phyloP scores from a whole-genome alignment of 2,113 vertebrate species.

The Mohoua ochrocephala region DNA sequence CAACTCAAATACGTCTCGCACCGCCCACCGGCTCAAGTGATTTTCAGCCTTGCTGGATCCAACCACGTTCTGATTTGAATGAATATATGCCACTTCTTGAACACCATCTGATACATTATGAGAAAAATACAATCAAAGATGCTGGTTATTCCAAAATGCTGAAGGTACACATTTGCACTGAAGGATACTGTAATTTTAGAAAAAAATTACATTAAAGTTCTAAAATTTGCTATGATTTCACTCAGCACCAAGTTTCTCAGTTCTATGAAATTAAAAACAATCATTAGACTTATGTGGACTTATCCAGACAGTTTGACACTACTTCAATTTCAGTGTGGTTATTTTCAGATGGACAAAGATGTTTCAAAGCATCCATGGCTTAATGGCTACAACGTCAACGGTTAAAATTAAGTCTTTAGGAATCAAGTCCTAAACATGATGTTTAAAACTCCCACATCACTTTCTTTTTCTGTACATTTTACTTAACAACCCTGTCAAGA shows the following conservation, averaged over 20 bases:
- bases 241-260: not conserved
- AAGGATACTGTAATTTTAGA: not conserved
- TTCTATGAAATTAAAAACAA: not conserved
- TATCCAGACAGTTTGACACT: not conserved
- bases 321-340: not conserved
- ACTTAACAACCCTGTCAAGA: not conserved
- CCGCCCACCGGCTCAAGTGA: constrained; percentile 83
- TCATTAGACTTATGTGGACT: not conserved
- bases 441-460: not conserved
- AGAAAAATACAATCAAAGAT: not conserved
- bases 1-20: constrained; percentile 85
- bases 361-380: not conserved
- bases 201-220: not conserved
- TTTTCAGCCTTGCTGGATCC: constrained; percentile 93
- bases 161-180: not conserved
- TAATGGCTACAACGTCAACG: not conserved
- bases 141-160: not conserved
- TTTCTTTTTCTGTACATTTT: not conserved
- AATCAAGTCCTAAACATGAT: not conserved
- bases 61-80: constrained; percentile 93
- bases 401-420: not conserved
- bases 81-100: constrained; percentile 84
- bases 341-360: not conserved
- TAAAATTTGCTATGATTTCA: not conserved
- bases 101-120: constrained; percentile 73